Base-by-base conservation (phyloP, 2,888 invertebrate species). In the Drosophila quasianomalipes region DNA sequence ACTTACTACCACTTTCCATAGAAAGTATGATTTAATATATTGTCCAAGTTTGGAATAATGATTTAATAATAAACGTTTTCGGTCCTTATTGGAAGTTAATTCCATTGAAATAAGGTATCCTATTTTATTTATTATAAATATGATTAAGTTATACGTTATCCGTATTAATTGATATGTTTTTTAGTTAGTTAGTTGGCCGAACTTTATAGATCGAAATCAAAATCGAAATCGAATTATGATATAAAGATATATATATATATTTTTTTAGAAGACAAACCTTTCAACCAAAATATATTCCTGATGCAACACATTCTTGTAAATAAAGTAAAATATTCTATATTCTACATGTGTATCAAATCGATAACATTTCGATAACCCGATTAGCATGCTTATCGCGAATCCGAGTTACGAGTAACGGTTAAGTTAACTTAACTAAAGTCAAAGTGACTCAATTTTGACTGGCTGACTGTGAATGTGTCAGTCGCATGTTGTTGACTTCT, bases 401-500 rank as follows among this genome's bases (percentile, higher is more conserved):
- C 52, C 54, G 28, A 39, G 19, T 44, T 30, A 12, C n/a, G 19
- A 22, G 57, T 31, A 33, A 52, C 39, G 52, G 41, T 51, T 49
- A 52, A 22, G 53, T 30, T 64, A 53, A 26, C 47, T 47, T 68
- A 53, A 70, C 65, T 54, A 53, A 69, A 65, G 54, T 30, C 19
- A 53, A 59, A 60, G 65, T 62, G 6, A 31, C 52, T 60, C 53
- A 67, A 79, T 70, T 47, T 70, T 66, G 31, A 67, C 31, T 54
- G 79, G 30, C 57, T 71, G 61, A 69, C 62, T 64, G 57, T 64
- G 57, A 75, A 80, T 61, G 68, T 72, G 79, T 76, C 79, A 81
- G 67, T 39, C 66, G 76, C 76, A 73, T 76, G 81, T 53, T 72
- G 54, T 58, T 60, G 49, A 68, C 70, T 53, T 68, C 51, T 49